Conservation (phyloP, 1,140 invertebrate species). For the Ceratina calcarata region DNA sequence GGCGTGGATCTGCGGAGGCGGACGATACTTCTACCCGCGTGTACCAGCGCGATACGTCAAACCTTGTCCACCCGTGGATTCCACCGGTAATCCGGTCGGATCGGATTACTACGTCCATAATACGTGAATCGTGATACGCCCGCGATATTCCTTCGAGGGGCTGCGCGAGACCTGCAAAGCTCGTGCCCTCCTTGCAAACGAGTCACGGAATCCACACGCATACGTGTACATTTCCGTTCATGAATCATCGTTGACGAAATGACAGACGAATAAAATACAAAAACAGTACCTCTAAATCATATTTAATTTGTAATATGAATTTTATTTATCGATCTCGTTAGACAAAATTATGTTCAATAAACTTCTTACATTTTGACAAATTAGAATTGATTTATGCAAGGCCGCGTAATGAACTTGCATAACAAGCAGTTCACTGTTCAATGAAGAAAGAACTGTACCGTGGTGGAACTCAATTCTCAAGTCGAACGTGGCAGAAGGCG, state of each 20-base stretch:
- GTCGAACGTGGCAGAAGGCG: neutral
- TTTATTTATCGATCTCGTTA: neutral
- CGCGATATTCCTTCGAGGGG: conserved; percentile 48
- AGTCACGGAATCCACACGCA: neutral
- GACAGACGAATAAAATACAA: too few species aligned
- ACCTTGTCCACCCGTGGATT: conserved; percentile 47
- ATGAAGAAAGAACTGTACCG: neutral
- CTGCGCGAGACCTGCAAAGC: conserved; percentile 1
- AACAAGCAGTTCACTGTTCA: too few species aligned
- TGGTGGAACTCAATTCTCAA: neutral
- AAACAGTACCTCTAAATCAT: too few species aligned
- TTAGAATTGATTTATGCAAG: neutral
- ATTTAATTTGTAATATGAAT: too few species aligned
- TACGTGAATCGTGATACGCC: conserved; percentile 54
- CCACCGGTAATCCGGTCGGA: conserved; percentile 59
- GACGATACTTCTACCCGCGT: conserved; percentile 48
- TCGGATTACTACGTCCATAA: conserved; percentile 58
- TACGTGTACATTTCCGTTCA: neutral
- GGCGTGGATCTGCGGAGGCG: conserved; percentile 45
- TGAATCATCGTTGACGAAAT: neutral
- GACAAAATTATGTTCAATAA: too few species aligned
- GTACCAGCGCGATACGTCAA: conserved; percentile 50
- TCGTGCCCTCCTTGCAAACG: neutral
- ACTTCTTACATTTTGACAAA: too few species aligned
- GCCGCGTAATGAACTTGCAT: neutral